Conservation (phyloP, 2,113 vertebrate species). For the Petrocephalus zakoni region DNA sequence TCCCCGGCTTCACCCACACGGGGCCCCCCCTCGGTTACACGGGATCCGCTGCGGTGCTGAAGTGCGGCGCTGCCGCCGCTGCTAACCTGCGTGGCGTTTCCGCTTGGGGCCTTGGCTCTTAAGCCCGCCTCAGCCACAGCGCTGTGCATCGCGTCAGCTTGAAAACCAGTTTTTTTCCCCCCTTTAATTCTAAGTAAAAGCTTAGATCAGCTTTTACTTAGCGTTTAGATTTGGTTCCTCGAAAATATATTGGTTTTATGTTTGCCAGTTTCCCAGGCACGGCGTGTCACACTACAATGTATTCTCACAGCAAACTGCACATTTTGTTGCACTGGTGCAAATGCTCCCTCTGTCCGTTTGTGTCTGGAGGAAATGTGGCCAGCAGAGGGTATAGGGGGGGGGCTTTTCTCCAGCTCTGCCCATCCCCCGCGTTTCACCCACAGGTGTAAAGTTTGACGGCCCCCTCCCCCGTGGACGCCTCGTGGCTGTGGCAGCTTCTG, state of each 20-base stretch:
- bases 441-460: no score
- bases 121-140: neutral
- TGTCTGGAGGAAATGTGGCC: neutral
- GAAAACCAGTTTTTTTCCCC: neutral
- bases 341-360: neutral
- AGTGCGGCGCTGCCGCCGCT: neutral
- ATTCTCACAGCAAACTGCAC: neutral
- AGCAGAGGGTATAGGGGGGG: neutral
- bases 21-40: neutral
- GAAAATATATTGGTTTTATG: neutral
- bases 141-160: neutral
- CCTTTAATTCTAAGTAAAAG: neutral
- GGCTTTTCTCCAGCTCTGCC: neutral
- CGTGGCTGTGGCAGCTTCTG: neutral
- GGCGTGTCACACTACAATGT: neutral
- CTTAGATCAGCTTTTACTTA: neutral
- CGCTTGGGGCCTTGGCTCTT: neutral
- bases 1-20: neutral
- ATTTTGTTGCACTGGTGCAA: neutral
- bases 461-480: neutral
- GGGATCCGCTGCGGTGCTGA: no score
- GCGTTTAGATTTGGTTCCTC: neutral
- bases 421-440: neutral
- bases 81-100: neutral
- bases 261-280: neutral